Evolutionary conservation across 2,797 vertebrate species (phyloP), one percentile per base, ranked within the genome.

Genomic region (Acestrorhynchus altus): DNA sequence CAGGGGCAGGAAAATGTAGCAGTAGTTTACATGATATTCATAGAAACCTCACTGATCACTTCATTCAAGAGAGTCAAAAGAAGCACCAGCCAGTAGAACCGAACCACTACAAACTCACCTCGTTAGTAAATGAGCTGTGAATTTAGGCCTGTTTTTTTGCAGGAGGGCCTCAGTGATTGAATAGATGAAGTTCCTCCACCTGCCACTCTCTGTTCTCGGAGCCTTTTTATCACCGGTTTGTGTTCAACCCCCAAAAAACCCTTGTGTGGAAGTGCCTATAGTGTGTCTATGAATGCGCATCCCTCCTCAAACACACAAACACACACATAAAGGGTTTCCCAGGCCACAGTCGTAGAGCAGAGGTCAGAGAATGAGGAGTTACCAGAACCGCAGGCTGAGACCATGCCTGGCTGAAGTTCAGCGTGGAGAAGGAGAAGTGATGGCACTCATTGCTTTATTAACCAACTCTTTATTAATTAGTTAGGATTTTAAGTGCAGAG

Each of bases 151-250:
- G 42, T 46, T 13, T 65, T 44, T 47, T 39, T 8, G 61, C 6
- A 28, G 54, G 56, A 11, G 28, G 13, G 13, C 54, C 54, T 57
- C 24, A 35, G 5, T 18, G 28, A 65, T 59, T 72, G 63, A 72
- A 77, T 57, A 64, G 51, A 68, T 59, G 52, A 35, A 65, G 61
- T 40, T 72, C 40, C 71, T 72, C 51, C 69, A 72, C 76, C 61
- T 78, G 60, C 64, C 57, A 15, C 42, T 77, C 59, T 71, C 16
- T 28, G 26, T 39, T 35, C n/a, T 24, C 12, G 8, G 15, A 5
- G 12, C 20, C 22, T 24, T 24, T 16, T 49, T 24, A 7, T 4
- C 44, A 18, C 16, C 10, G 26, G 42, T 31, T 67, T 47, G 64
- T 28, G 47, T 68, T 18, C 0, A 46, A 73, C 42, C 42, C 20